phyloP scores from a whole-genome alignment of 2,888 invertebrate species.

The Chrysomela aeneicollis region DNA sequence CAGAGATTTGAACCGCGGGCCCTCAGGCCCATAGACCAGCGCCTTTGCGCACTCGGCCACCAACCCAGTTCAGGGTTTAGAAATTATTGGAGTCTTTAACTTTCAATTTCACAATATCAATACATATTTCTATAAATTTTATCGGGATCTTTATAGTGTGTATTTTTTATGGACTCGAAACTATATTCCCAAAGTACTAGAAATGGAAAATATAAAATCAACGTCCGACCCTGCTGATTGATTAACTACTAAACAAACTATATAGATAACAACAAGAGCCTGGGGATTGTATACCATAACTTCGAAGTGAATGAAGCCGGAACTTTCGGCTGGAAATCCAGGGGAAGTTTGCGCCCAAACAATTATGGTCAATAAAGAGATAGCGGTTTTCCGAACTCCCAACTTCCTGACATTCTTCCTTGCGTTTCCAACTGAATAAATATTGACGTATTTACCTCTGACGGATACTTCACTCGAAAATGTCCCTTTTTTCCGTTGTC shows the following conservation, averaged over 20 bases:
- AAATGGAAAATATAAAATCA: slow-evolving; percentile 20
- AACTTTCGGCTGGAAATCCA: slow-evolving; percentile 41
- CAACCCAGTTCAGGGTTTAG: too few species aligned
- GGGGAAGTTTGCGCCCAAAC: slow-evolving; percentile 44
- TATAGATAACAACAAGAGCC: slow-evolving; percentile 32
- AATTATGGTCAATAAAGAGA: slow-evolving; percentile 49
- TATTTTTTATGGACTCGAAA: too few species aligned
- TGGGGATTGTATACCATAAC: slow-evolving; percentile 44
- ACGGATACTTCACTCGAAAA: slow-evolving; percentile 18
- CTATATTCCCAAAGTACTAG: too few species aligned
- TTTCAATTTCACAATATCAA: too few species aligned
- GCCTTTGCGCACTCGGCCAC: too few species aligned
- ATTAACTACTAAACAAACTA: slow-evolving; percentile 41
- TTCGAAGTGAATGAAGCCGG: slow-evolving; percentile 44
- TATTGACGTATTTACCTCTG: slow-evolving; percentile 31
- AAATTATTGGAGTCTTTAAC: too few species aligned
- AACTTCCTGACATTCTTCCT: slow-evolving; percentile 39
- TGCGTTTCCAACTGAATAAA: slow-evolving; percentile 30
- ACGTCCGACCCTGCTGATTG: slow-evolving; percentile 36
- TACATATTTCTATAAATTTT: too few species aligned
- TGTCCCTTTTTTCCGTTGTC: neutral
- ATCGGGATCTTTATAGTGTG: too few species aligned
- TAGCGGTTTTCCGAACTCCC: slow-evolving; percentile 41
- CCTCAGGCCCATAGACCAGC: too few species aligned
- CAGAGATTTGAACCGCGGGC: too few species aligned